Base-by-base conservation (phyloP, 2,888 invertebrate species). In the Dysmachus trigonus region DNA sequence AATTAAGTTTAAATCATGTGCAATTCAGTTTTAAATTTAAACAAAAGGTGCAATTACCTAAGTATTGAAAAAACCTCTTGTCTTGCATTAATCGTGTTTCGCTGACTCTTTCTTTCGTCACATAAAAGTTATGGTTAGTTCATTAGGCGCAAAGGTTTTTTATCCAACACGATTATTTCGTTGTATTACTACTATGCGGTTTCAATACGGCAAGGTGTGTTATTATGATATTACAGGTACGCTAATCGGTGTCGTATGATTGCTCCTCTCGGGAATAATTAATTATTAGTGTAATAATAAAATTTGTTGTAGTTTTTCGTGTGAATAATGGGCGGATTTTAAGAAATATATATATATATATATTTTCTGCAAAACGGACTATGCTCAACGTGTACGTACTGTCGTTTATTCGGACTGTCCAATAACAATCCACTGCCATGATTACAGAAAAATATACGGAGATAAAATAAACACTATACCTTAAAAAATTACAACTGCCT, bases 121-220 rank as follows among this genome's bases (percentile, higher is more conserved):
- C 79, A 79, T 47, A 47, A 71, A n/a, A 79, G 77, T 79, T 47
- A 79, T 47, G 51, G 30, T 47, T 30, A 79, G 51, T 47, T 22
- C 47, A 47, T 41, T 47, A 27, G 79, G n/a, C 51, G 41, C 79
- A 30, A 18, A 51, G 27, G 22, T 51, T 87, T 85, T 85, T 86
- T 86, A 85, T 81, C 82, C 86, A 79, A 87, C n/a, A n/a, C 84
- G 83, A 87, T 87, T 87, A 87, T 86, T 85, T 86, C 88, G 83
- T 86, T 88, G 85, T 87, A 89, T 85, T n/a, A n/a, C n/a, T n/a
- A 88, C 87, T 85, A 86, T 89, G 86, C 88, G 88, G 73, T 89
- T 89, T 88, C 88, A 88, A 81, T 89, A 89, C 87, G 88, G 88
- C 87, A 47, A 33, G 47, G 79, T 8, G 51, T 27, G 30, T 47